phyloP scores from a whole-genome alignment of 2,888 invertebrate species.

The Acanthococcus lagerstroemiae region DNA sequence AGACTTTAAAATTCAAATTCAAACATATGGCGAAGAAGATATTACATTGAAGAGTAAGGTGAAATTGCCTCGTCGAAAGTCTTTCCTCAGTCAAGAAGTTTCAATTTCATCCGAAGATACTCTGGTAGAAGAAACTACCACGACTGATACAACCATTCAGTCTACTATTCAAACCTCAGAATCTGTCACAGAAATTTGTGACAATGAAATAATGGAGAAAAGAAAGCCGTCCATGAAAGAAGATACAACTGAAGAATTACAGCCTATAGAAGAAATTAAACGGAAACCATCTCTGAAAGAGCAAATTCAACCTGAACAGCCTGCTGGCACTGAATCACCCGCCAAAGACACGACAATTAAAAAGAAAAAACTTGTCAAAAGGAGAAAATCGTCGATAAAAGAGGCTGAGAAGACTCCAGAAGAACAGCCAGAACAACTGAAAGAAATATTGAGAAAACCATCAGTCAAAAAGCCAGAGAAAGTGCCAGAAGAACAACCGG shows the following conservation, averaged over 20 bases:
- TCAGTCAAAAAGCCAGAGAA: constrained; percentile 41
- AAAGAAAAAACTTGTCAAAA: constrained; percentile 12
- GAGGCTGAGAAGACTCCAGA: constrained; percentile 8
- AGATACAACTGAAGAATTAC: too few species aligned
- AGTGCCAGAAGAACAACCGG: constrained; percentile 3
- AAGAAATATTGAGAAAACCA: not conserved
- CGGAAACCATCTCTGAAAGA: not conserved
- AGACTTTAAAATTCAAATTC: constrained; percentile 75
- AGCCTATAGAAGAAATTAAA: too few species aligned
- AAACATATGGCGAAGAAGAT: constrained; percentile 79
- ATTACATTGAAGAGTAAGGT: constrained; percentile 77
- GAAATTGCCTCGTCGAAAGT: constrained; percentile 55
- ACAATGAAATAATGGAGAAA: too few species aligned
- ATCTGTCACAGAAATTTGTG: too few species aligned
- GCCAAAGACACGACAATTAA: not conserved
- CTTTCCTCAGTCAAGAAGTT: not conserved
- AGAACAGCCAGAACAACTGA: constrained; percentile 15
- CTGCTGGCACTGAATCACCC: too few species aligned
- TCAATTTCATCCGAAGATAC: too few species aligned
- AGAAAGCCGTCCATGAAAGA: too few species aligned
- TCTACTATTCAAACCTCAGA: too few species aligned
- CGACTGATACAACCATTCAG: too few species aligned
- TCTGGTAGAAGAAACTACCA: too few species aligned
- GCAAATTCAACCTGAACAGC: too few species aligned
- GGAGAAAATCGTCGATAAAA: constrained; percentile 29